These are phyloP conservation scores for Melanocharis versteri DNA, from an alignment of 2,113 vertebrate species.

Conservation along the genomic window DNA sequence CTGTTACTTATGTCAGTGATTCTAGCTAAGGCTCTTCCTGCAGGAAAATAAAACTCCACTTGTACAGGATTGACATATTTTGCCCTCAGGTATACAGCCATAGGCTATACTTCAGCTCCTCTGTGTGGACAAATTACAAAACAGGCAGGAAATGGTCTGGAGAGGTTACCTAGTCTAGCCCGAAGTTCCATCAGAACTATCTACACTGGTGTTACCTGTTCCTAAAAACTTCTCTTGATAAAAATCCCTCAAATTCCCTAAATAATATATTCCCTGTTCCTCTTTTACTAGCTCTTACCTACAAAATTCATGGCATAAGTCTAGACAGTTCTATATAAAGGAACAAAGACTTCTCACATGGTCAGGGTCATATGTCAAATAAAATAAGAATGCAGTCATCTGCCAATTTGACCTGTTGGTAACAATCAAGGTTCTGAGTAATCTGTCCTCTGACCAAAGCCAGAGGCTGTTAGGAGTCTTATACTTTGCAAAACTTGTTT, in stretches of 20 bases:
- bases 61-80: neutral
- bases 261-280: neutral
- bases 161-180: neutral
- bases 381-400: neutral
- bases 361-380: neutral
- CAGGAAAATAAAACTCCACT: neutral
- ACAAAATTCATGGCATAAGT: neutral
- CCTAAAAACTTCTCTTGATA: neutral
- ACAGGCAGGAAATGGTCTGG: neutral
- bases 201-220: neutral
- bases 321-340: neutral
- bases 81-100: neutral
- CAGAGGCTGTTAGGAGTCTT: neutral
- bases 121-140: neutral
- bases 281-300: neutral
- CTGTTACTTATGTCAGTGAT: neutral
- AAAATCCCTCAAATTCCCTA: neutral
- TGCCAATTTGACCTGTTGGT: neutral
- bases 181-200: neutral
- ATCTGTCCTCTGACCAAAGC: neutral
- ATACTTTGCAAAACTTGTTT: neutral
- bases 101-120: neutral
- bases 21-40: neutral
- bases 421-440: neutral
- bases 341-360: neutral